phyloP scores from a whole-genome alignment of 2,888 invertebrate genomes.

The Platycnemis pennipes region DNA sequence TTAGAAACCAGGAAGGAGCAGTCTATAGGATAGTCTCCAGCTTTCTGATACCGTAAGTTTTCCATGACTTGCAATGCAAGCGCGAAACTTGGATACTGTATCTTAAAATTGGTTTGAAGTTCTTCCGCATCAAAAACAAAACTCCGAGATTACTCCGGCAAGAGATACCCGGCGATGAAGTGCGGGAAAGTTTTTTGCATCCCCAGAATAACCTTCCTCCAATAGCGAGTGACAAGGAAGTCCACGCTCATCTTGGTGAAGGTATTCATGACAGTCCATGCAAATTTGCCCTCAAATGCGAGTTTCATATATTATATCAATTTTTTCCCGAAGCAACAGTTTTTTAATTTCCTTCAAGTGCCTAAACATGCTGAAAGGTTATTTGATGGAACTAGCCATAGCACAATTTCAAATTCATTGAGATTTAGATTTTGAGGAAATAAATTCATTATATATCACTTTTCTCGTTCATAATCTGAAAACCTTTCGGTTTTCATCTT shows the following conservation, averaged over 20 bases:
- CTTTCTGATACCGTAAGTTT: not conserved
- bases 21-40: not conserved
- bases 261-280: not conserved
- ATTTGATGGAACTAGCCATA: too few relatives aligned
- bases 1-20: not conserved
- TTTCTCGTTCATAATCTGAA: too few relatives aligned
- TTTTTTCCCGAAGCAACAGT: not conserved
- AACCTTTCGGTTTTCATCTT: too few relatives aligned
- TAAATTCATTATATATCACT: too few relatives aligned
- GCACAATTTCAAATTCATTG: too few relatives aligned
- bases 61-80: not conserved
- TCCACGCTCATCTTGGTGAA: not conserved
- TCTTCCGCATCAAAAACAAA: not conserved
- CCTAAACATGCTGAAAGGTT: too few relatives aligned
- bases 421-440: too few relatives aligned
- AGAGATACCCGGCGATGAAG: not conserved
- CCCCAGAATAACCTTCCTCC: not conserved
- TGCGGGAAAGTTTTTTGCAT: not conserved
- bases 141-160: not conserved
- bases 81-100: not conserved
- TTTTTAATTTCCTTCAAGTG: too few relatives aligned
- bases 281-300: not conserved
- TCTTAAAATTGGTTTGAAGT: constrained; percentile 8
- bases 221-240: not conserved
- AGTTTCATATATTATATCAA: not conserved